Evolutionary conservation across 1,140 invertebrate genomes (phyloP).

Genomic region (Lordiphosa collinella): DNA sequence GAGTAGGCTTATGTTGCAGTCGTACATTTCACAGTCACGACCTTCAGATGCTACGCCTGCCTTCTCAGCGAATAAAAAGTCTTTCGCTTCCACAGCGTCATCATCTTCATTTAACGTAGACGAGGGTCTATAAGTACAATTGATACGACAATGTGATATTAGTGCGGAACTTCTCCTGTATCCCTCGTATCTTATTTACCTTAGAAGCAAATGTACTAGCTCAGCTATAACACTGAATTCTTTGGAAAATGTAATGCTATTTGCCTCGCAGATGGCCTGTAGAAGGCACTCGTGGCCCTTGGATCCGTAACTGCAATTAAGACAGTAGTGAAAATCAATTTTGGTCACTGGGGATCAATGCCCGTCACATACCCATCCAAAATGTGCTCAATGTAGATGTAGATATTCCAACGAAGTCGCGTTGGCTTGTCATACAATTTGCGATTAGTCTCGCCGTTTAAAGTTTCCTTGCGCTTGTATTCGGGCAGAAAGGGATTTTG

Average conservation of each 20-base stretch:
- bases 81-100: slow-evolving; percentile 6
- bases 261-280: slow-evolving; percentile 51
- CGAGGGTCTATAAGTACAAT: slow-evolving; percentile 19
- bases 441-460: not conserved
- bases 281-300: slow-evolving; percentile 51
- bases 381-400: slow-evolving; percentile 44
- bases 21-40: slow-evolving; percentile 32
- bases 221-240: slow-evolving; percentile 40
- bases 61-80: slow-evolving; percentile 39
- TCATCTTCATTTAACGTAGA: slow-evolving; percentile 17
- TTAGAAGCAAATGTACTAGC: slow-evolving; percentile 44
- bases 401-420: slow-evolving; percentile 51
- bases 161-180: too few species aligned
- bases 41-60: not conserved
- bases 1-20: slow-evolving; percentile 41
- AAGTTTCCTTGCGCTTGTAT: slow-evolving; percentile 20
- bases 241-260: slow-evolving; percentile 28
- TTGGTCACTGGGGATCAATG: not conserved
- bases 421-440: slow-evolving; percentile 18
- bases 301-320: slow-evolving; percentile 37
- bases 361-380: slow-evolving; percentile 34
- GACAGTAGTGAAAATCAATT: not conserved
- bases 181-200: slow-evolving; percentile 14
- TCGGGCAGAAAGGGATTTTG: slow-evolving; percentile 58
- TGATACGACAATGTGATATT: not conserved